Conservation (phyloP, 1,140 invertebrate genomes). For the Amphibalanus amphitrite region DNA sequence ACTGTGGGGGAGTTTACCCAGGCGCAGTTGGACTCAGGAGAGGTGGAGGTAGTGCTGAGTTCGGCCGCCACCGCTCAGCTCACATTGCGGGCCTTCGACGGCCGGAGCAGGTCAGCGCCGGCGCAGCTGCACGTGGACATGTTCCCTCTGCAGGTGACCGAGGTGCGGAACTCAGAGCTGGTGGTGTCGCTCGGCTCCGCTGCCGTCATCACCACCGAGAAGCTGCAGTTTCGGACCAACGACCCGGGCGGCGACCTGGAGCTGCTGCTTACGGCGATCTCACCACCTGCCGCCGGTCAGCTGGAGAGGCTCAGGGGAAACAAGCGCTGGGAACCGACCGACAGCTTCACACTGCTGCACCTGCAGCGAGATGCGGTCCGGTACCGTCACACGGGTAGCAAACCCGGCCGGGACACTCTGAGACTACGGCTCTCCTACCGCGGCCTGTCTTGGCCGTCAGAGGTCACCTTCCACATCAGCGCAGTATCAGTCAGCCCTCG, state of each 20-base stretch:
- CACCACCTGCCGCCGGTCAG: constrained; percentile 26
- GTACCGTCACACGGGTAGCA: constrained; percentile 51
- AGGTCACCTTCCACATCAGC: constrained; percentile 62
- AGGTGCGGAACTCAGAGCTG: constrained; percentile 28
- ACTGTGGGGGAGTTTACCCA: no score
- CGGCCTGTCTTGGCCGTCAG: constrained; percentile 38
- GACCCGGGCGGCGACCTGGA: constrained; percentile 53
- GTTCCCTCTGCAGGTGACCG: constrained; percentile 43
- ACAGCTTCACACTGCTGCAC: constrained; percentile 64
- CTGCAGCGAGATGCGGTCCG: constrained; percentile 45
- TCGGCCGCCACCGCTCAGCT: no score
- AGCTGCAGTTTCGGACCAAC: constrained; percentile 73
- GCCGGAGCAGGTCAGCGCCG: constrained; percentile 48
- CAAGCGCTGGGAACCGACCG: constrained; percentile 47
- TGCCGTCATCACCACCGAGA: constrained; percentile 50
- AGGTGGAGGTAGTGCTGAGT: no score
- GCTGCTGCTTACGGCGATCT: constrained; percentile 36
- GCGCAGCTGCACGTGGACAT: constrained; percentile 52
- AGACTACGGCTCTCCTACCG: constrained; percentile 53
- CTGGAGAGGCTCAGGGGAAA: constrained; percentile 27
- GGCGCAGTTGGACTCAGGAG: no score
- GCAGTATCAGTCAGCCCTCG: constrained; percentile 55
- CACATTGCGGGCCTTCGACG: constrained; percentile 54
- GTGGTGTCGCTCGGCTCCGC: constrained; percentile 61
- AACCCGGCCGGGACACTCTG: constrained; percentile 59